Percentiles rank a stretch among this genome's conserved stretches.
These are phyloP conservation scores for Bombus consobrinus DNA, from an alignment of 1,140 invertebrate genomes.

Conservation along the genomic window DNA sequence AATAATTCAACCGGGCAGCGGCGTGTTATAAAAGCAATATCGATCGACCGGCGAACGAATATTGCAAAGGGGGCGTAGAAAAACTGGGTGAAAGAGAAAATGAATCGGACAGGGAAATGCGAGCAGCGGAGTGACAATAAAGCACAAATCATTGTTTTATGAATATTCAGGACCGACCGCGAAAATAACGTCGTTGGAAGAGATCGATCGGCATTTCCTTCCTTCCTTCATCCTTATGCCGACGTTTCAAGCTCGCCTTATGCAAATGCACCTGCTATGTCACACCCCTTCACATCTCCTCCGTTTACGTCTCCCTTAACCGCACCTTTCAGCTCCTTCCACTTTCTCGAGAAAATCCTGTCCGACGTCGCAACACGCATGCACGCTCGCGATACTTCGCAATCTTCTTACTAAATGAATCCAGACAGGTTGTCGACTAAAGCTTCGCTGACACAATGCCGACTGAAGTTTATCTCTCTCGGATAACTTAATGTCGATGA, in stretches of 20 bases:
- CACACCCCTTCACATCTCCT: neutral
- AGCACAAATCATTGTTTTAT: conserved; percentile 74
- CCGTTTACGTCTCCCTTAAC: neutral
- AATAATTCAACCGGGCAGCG: conserved; percentile 39
- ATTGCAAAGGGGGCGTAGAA: conserved; percentile 30
- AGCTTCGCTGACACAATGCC: neutral
- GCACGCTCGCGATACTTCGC: conserved; percentile 42
- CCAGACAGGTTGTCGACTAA: conserved; percentile 21
- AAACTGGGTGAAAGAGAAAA: conserved; percentile 50
- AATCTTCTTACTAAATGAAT: conserved; percentile 24
- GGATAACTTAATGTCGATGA: neutral
- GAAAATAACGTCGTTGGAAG: conserved; percentile 68
- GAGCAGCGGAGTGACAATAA: conserved; percentile 63
- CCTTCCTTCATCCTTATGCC: conserved; percentile 69
- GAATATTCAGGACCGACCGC: conserved; percentile 68
- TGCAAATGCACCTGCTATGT: conserved; percentile 50
- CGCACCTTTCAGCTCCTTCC: conserved; percentile 4
- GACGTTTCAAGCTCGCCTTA: conserved; percentile 68
- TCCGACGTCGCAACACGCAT: conserved; percentile 11
- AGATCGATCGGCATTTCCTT: conserved; percentile 73
- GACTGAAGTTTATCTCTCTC: neutral
- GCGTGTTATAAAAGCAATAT: neutral
- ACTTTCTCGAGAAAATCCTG: conserved; percentile 30
- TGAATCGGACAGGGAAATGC: conserved; percentile 60
- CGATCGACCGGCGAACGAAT: conserved; percentile 54